A percentile compares a stretch with the other conserved stretches of the same genome.
phyloP scores from a whole-genome alignment of 2,888 invertebrate species.

The Lithosia quadra region DNA sequence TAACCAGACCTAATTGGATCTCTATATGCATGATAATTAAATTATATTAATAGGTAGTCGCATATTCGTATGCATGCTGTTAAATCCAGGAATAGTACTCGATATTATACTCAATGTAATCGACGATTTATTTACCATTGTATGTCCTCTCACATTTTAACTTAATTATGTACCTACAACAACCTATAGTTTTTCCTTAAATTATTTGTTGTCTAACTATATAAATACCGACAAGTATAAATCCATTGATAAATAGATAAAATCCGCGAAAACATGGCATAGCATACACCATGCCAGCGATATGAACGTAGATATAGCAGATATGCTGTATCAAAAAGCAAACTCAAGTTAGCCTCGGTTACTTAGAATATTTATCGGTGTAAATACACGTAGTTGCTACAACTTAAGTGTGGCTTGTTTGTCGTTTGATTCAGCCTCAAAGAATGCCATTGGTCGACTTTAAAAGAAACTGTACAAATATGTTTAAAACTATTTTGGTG shows the following conservation, averaged over 20 bases:
- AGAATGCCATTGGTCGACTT: constrained; percentile 41
- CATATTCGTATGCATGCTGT: background rate
- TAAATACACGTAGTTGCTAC: constrained; percentile 47
- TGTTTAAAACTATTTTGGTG: constrained; percentile 30
- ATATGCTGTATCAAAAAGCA: constrained; percentile 73
- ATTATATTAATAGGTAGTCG: background rate
- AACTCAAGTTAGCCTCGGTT: constrained; percentile 70
- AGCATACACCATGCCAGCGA: constrained; percentile 45
- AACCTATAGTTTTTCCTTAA: constrained; percentile 3
- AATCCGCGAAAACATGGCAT: constrained; percentile 51
- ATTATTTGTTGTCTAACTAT: constrained; percentile 22
- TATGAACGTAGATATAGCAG: constrained; percentile 48
- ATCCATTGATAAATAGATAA: constrained; percentile 47
- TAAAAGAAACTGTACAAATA: constrained; percentile 40
- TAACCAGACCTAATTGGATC: background rate
- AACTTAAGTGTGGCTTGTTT: constrained; percentile 49
- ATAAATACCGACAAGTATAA: constrained; percentile 40
- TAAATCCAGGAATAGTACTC: background rate
- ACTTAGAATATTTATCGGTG: constrained; percentile 69
- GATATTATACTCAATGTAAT: background rate
- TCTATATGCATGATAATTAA: background rate
- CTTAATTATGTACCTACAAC: background rate
- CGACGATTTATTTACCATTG: background rate
- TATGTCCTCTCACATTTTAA: background rate
- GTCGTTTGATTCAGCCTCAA: constrained; percentile 51